These are phyloP conservation scores for Remorina albescens DNA, from an alignment of 2,797 vertebrate species.

Conservation along the genomic window DNA sequence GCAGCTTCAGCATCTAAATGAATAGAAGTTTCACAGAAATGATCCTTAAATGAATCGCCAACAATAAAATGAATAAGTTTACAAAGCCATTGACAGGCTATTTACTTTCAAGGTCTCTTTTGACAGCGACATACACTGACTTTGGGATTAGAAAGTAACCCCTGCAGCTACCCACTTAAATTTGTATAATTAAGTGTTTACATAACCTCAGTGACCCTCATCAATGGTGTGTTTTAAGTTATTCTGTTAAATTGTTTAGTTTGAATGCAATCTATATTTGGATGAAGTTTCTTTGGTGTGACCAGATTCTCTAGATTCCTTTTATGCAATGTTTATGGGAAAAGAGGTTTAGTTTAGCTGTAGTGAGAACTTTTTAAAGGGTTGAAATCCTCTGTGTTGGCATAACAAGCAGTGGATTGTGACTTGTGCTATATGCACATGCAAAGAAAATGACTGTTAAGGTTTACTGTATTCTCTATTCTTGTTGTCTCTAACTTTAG, in stretches of 20 bases:
- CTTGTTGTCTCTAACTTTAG: constrained; percentile 83
- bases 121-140: constrained; percentile 46
- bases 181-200: constrained; percentile 26
- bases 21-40: constrained; percentile 78
- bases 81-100: constrained; percentile 57
- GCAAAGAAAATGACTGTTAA: constrained; percentile 69
- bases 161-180: constrained; percentile 36
- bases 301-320: background rate
- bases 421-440: constrained; percentile 52
- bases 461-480: constrained; percentile 77
- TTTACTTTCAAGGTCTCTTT: constrained; percentile 52
- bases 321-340: constrained; percentile 2
- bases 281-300: constrained; percentile 28
- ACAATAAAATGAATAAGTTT: constrained; percentile 69
- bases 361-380: background rate
- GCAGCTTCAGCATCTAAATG: constrained; percentile 85
- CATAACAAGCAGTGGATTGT: constrained; percentile 32
- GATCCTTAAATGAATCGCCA: constrained; percentile 65
- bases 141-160: constrained; percentile 39
- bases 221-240: constrained; percentile 24
- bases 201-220: constrained; percentile 21
- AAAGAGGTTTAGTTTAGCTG: background rate
- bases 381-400: constrained; percentile 16
- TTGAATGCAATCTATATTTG: constrained; percentile 35
- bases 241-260: constrained; percentile 30